Evolutionary conservation across 2,888 invertebrate genomes (phyloP).

Genomic region (Cataglyphis albicans): DNA sequence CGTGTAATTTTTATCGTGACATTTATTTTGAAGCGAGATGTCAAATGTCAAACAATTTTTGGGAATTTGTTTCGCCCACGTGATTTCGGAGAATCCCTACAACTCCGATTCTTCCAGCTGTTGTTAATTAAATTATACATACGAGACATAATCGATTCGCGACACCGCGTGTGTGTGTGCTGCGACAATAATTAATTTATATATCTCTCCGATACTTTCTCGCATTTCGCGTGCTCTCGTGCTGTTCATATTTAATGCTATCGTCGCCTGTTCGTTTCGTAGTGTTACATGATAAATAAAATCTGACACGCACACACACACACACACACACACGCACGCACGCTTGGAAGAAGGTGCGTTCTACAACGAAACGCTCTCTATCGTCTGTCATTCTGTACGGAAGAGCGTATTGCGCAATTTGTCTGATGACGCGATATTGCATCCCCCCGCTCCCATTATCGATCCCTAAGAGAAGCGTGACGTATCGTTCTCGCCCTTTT

Average conservation of each 20-base stretch:
- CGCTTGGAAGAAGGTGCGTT: neutral
- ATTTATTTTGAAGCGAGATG: neutral
- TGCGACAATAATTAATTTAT: constrained; percentile 53
- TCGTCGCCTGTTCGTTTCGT: constrained; percentile 28
- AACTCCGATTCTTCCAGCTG: constrained; percentile 16
- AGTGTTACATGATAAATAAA: constrained; percentile 40
- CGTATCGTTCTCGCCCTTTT: constrained; percentile 44
- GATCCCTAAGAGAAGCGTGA: constrained; percentile 68
- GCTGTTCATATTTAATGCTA: constrained; percentile 37
- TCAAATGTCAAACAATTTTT: neutral
- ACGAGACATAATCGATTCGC: constrained; percentile 50
- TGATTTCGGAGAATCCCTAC: neutral
- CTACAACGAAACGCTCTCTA: constrained; percentile 15
- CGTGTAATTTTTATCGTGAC: neutral
- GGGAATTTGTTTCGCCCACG: constrained; percentile 2
- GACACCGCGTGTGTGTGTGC: neutral
- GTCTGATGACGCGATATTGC: constrained; percentile 72
- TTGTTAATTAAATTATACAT: constrained; percentile 51
- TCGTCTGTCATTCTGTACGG: neutral
- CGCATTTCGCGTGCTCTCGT: constrained; percentile 20
- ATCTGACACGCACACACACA: neutral
- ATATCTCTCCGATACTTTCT: constrained; percentile 42
- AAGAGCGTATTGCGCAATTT: constrained; percentile 67
- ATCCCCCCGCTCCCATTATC: constrained; percentile 74
- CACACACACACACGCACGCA: too few relatives aligned